A percentile compares a stretch with the other conserved stretches of the same genome.
These are phyloP conservation scores for Pseudomyrmex concolor DNA, from an alignment of 1,140 invertebrate genomes.

Conservation along the genomic window DNA sequence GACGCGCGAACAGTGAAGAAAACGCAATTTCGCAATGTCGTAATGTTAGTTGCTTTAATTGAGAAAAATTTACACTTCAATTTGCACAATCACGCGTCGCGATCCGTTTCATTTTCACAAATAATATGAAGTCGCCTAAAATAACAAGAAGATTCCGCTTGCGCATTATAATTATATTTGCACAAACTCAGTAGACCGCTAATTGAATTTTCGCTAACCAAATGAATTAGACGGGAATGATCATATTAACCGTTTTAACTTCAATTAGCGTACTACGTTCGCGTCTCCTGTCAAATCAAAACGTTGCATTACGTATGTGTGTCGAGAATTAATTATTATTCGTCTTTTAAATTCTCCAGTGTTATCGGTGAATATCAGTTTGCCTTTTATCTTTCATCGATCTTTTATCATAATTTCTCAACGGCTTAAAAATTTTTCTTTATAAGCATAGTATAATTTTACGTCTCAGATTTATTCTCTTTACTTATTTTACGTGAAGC, in stretches of 20 bases:
- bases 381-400: too few species aligned
- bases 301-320: neutral
- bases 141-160: slow-evolving; percentile 50
- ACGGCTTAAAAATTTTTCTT: too few species aligned
- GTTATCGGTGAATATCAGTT: too few species aligned
- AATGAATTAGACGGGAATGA: slow-evolving; percentile 52
- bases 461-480: too few species aligned
- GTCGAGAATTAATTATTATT: neutral
- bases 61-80: neutral
- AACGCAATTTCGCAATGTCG: neutral
- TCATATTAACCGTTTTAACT: slow-evolving; percentile 52
- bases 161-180: slow-evolving; percentile 45
- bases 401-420: too few species aligned
- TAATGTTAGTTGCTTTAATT: neutral
- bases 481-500: too few species aligned
- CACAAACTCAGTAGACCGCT: slow-evolving; percentile 42
- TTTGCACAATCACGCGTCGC: neutral
- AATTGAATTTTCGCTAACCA: slow-evolving; percentile 49
- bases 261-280: slow-evolving; percentile 41
- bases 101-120: neutral
- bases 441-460: too few species aligned
- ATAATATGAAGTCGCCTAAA: slow-evolving; percentile 54
- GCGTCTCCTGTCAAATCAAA: slow-evolving; percentile 47
- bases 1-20: neutral
- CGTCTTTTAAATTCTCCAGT: too few species aligned